Evolutionary conservation across 2,888 invertebrate species (phyloP).

Genomic region (Calliphora vomitoria): DNA sequence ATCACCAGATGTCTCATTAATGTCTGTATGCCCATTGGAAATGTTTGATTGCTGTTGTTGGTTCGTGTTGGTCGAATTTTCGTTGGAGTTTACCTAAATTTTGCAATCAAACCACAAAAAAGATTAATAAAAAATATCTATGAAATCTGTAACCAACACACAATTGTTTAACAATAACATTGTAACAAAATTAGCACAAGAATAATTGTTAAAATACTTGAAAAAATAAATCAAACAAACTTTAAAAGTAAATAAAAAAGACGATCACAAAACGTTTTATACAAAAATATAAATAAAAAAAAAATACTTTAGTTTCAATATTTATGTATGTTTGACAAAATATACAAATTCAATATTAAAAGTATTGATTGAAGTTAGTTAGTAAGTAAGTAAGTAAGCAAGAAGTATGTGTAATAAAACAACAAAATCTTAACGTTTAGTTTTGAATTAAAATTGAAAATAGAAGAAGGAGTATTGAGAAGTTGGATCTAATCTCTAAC

Average conservation of each 20-base stretch:
- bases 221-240: constrained; percentile 22
- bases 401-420: constrained; percentile 9
- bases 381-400: constrained; percentile 13
- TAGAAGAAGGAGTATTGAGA: constrained; percentile 6
- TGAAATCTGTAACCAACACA: constrained; percentile 1
- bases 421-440: constrained; percentile 19
- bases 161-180: constrained; percentile 15
- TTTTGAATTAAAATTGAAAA: constrained; percentile 24
- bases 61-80: constrained; percentile 81
- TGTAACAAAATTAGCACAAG: constrained; percentile 36
- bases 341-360: neutral
- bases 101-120: neutral
- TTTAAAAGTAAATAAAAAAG: constrained; percentile 10
- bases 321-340: neutral
- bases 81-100: constrained; percentile 80
- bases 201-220: constrained; percentile 23
- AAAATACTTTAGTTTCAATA: neutral
- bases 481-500: constrained; percentile 81
- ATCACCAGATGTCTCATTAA: constrained; percentile 75
- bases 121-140: neutral
- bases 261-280: constrained; percentile 54
- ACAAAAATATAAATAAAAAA: neutral
- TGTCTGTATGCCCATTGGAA: constrained; percentile 82
- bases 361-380: constrained; percentile 11
- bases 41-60: constrained; percentile 78